A percentile compares a stretch with the other conserved stretches of the same genome.
These are phyloP conservation scores for Cartodere bifasciata DNA, from an alignment of 2,888 invertebrate genomes.

Conservation along the genomic window DNA sequence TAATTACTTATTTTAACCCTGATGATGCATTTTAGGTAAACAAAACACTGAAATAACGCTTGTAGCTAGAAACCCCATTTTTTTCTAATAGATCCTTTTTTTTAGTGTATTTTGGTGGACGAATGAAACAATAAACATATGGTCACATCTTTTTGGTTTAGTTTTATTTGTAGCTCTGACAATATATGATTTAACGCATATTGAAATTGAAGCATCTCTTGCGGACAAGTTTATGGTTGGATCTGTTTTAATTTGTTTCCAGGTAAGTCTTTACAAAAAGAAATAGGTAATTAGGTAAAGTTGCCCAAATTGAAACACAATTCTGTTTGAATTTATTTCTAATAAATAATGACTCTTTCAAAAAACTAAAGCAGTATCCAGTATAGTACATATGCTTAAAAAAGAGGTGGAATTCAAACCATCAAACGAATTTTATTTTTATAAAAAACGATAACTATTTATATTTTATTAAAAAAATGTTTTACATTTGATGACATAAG, in stretches of 20 bases:
- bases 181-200: conserved; percentile 68
- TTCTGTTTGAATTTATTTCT: no score
- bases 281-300: no score
- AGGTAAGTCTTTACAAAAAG: no score
- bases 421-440: no score
- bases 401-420: no score
- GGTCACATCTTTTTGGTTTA: conserved; percentile 88
- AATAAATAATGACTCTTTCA: no score
- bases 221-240: conserved; percentile 79
- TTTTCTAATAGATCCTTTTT: conserved; percentile 17
- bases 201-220: conserved; percentile 64
- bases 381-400: no score
- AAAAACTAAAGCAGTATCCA: no score
- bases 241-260: conserved; percentile 72
- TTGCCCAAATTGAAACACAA: no score
- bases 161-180: conserved; percentile 72
- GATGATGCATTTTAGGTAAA: neutral
- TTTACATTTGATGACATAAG: no score
- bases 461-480: no score
- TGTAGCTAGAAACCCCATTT: conserved; percentile 4
- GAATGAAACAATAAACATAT: conserved; percentile 94
- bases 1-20: conserved; percentile 27
- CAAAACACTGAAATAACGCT: neutral
- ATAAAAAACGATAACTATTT: no score
- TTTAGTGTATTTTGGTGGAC: conserved; percentile 90